Base-by-base conservation (phyloP, 2,113 vertebrate species). In the Gadus chalcogrammus region DNA sequence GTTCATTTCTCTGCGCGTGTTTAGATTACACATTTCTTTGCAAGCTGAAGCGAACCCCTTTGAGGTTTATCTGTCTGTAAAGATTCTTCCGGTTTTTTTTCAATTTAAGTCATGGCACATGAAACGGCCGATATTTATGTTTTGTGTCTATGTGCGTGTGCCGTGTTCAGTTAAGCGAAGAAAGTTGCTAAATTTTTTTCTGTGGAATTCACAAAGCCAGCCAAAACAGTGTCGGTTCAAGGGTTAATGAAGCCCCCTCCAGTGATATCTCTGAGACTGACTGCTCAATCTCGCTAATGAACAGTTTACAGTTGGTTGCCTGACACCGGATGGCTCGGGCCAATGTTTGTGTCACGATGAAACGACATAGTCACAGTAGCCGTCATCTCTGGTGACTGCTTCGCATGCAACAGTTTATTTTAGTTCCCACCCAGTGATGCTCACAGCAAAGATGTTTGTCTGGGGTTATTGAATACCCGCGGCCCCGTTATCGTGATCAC, bases 121-220 rank as follows among this genome's bases (percentile, higher is more conserved):
- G 42, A 48, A 48, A 48, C 42, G 8, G 42, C 42, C 42, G 2
- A 11, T 48, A 5, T 35, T 35, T 35, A 35, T 35, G 4, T 35
- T 35, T 35, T 35, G 24, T 24, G 24, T 24, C 24, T 24, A 24
- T 24, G 24, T 24, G 24, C 24, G 24, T 24, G 24, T 24, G 24
- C 3, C 42, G 0, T 0, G 0, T 0, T 13, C 42, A 48, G 6
- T 35, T 0, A 35, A 35, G 31, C 4, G 31, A 4, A 35, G 31
- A 35, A 35, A 77, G 69, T 66, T 58, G 58, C 66, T 69, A 68
- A 35, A 73, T 76, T 75, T 27, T 2, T 75, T 72, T 24, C 24
- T 68, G 74, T 81, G 77, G 83, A 84, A 83, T 83, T 73, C 79
- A 79, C 79, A 78, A 81, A 85, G 70, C 76, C 82, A 81, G 74